Percentiles rank a stretch among this genome's conserved stretches.
Conservation (phyloP, 2,113 vertebrate genomes). For the Hyaena hyaena region DNA sequence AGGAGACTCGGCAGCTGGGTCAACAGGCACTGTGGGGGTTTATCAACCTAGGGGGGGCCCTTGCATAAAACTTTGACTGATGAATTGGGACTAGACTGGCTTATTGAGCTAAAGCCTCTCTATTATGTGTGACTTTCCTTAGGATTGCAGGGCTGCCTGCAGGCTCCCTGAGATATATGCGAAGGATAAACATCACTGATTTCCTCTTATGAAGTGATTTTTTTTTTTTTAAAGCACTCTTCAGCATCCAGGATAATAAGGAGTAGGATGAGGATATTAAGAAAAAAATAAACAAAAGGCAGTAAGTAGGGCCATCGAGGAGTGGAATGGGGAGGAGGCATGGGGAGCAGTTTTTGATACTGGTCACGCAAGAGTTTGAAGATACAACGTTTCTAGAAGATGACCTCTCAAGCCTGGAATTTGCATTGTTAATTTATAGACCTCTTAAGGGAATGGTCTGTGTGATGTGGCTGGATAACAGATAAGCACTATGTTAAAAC, state of each 20-base stretch:
- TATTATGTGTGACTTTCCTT: conserved; percentile 87
- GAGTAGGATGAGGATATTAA: conserved; percentile 64
- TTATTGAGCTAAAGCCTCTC: conserved; percentile 88
- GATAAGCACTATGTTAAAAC: conserved; percentile 78
- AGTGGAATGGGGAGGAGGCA: conserved; percentile 52
- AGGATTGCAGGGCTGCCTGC: conserved; percentile 80
- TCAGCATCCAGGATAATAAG: conserved; percentile 71
- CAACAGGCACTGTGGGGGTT: conserved; percentile 99
- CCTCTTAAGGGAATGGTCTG: conserved; percentile 79
- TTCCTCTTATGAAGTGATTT: conserved; percentile 81
- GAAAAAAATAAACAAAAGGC: conserved; percentile 76
- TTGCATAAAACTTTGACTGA: conserved; percentile 90
- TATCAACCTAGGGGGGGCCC: conserved; percentile 94
- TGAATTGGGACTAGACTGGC: conserved; percentile 89
- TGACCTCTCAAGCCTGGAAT: conserved; percentile 79
- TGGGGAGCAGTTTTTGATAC: conserved; percentile 42
- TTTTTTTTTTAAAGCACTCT: conserved; percentile 51
- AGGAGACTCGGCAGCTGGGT: conserved; percentile 98
- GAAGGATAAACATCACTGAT: conserved; percentile 80
- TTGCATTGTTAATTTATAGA: conserved; percentile 81
- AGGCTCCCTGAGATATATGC: conserved; percentile 79
- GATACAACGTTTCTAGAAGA: conserved; percentile 77
- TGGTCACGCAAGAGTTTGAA: conserved; percentile 77
- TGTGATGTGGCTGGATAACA: conserved; percentile 79
- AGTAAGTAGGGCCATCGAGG: conserved; percentile 61